Evolutionary conservation across 2,113 vertebrate genomes (phyloP).

Genomic region (Protomyctophum bolini): DNA sequence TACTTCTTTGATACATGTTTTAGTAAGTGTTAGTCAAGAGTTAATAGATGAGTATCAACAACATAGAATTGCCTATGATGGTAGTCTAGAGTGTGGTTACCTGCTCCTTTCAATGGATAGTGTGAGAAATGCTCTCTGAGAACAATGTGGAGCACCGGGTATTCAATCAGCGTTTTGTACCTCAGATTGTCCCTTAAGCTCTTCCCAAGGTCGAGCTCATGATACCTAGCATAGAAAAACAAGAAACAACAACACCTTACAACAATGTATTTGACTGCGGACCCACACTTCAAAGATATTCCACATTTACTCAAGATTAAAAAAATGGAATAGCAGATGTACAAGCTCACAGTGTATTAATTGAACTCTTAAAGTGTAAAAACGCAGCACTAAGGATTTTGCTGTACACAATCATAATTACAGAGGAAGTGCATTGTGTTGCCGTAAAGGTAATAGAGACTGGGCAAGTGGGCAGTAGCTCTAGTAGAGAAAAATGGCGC

Average conservation of each 20-base stretch:
- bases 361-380: neutral
- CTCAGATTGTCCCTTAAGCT: conserved; percentile 88
- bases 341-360: neutral
- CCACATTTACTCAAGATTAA: neutral
- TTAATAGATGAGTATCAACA: neutral
- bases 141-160: conserved; percentile 87
- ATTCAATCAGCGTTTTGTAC: conserved; percentile 90
- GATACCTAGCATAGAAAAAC: conserved; percentile 81
- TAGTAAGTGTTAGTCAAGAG: neutral
- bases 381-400: neutral
- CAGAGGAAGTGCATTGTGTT: neutral
- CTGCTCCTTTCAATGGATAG: conserved; percentile 80
- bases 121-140: conserved; percentile 79
- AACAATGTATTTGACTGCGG: too few relatives aligned
- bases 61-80: neutral
- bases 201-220: conserved; percentile 84
- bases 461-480: neutral
- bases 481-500: neutral
- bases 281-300: neutral
- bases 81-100: conserved; percentile 59
- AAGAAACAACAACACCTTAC: conserved; percentile 8
- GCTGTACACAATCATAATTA: neutral
- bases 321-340: neutral
- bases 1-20: neutral
- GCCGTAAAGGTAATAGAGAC: neutral